Evolutionary conservation across 2,113 vertebrate genomes (phyloP).

Genomic region (Pavo muticus): DNA sequence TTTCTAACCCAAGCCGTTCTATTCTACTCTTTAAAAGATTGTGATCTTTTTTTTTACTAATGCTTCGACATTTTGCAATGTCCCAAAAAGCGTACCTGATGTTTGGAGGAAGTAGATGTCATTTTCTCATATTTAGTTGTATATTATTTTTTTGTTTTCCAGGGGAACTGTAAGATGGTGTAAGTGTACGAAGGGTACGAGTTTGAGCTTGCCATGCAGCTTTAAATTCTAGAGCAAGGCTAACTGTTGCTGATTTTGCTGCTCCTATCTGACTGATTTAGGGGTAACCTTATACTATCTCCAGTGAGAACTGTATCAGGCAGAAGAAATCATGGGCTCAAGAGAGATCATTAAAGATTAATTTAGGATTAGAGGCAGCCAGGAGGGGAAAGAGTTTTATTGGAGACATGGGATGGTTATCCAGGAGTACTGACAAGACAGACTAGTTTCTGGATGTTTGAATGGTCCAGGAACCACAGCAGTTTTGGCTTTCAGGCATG

Average conservation of each 20-base stretch:
- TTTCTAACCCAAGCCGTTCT: too few relatives aligned
- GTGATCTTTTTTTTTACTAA: background rate
- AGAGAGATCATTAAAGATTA: background rate
- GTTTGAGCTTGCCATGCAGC: background rate
- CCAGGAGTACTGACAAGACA: background rate
- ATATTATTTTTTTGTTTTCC: background rate
- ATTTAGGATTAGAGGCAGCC: background rate
- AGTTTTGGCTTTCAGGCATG: background rate
- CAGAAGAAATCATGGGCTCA: background rate
- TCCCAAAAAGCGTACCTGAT: background rate
- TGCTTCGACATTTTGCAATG: background rate
- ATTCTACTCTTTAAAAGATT: background rate
- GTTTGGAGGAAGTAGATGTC: background rate
- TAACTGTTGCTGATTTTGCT: background rate
- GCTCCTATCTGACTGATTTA: background rate
- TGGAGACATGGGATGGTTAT: background rate
- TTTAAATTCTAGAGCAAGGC: background rate
- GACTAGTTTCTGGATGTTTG: background rate
- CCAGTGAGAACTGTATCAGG: background rate
- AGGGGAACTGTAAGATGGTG: background rate
- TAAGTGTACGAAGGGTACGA: background rate
- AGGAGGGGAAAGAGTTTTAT: background rate
- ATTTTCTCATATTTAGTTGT: background rate
- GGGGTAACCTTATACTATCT: background rate
- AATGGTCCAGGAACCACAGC: background rate